Evolutionary conservation across 2,113 vertebrate species (phyloP).

Genomic region (Urocynchramus pylzowi): DNA sequence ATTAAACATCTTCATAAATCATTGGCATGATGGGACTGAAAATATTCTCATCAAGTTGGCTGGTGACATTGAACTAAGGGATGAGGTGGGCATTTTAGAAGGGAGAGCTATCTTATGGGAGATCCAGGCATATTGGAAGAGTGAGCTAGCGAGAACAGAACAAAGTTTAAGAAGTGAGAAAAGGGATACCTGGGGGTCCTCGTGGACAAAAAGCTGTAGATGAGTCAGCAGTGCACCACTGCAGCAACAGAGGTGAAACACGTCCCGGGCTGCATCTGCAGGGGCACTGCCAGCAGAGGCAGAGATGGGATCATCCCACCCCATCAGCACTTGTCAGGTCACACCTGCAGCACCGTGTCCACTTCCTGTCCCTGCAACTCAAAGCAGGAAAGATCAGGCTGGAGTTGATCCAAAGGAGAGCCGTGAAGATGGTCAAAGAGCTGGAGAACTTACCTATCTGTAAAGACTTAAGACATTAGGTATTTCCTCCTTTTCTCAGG

Average conservation of each 20-base stretch:
- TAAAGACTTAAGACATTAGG: neutral
- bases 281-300: neutral
- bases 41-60: neutral
- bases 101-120: neutral
- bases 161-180: neutral
- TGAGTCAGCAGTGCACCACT: neutral
- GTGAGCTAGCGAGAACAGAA: neutral
- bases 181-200: neutral
- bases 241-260: neutral
- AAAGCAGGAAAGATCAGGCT: neutral
- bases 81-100: neutral
- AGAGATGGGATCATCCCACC: neutral
- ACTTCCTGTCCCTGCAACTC: neutral
- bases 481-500: neutral
- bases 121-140: neutral
- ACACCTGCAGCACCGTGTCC: neutral
- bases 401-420: neutral
- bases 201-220: neutral
- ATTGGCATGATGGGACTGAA: neutral
- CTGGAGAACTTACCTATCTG: neutral
- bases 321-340: neutral
- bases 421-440: neutral
- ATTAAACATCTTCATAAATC: neutral
- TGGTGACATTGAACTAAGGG: neutral
- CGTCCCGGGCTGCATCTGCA: fast-evolving